A percentile compares a stretch with the other conserved stretches of the same genome.
These are phyloP conservation scores for Silurus aristotelis DNA, from an alignment of 2,797 vertebrate species.

Conservation along the genomic window DNA sequence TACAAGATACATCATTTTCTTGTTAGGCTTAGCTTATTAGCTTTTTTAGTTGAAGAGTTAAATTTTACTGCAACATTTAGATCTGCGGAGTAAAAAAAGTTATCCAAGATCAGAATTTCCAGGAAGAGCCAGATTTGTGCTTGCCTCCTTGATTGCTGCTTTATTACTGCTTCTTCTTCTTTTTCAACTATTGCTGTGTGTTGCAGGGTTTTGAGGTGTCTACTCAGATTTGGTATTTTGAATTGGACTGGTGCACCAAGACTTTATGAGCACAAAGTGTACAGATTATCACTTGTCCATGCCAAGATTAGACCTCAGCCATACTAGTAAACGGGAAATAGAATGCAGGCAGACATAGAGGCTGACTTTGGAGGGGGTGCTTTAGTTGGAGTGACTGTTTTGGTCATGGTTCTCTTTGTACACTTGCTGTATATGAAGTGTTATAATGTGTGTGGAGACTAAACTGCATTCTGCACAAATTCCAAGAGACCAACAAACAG, in stretches of 20 bases:
- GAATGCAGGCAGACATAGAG: neutral
- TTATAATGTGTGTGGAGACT: slow-evolving; percentile 39
- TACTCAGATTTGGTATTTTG: slow-evolving; percentile 23
- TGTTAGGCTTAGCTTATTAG: neutral
- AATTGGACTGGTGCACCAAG: slow-evolving; percentile 19
- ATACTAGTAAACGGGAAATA: neutral
- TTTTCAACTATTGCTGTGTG: neutral
- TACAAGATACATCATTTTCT: neutral
- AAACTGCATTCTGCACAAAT: slow-evolving; percentile 40
- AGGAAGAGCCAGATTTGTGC: neutral
- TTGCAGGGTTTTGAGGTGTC: slow-evolving; percentile 19
- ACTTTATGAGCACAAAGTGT: slow-evolving; percentile 39
- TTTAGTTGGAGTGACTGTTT: slow-evolving; percentile 19
- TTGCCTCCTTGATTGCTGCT: neutral
- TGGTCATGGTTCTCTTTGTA: slow-evolving; percentile 21
- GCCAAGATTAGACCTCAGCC: slow-evolving; percentile 25
- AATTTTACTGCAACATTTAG: neutral
- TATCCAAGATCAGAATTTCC: neutral
- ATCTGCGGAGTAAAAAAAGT: neutral
- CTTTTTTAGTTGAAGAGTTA: neutral
- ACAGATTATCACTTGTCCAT: slow-evolving; percentile 20
- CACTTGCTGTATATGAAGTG: slow-evolving; percentile 31
- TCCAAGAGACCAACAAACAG: slow-evolving; percentile 39
- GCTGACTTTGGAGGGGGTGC: neutral
- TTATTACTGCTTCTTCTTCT: too few species aligned